phyloP scores from a whole-genome alignment of 2,113 vertebrate species.

The Phalacrocorax pelagicus region DNA sequence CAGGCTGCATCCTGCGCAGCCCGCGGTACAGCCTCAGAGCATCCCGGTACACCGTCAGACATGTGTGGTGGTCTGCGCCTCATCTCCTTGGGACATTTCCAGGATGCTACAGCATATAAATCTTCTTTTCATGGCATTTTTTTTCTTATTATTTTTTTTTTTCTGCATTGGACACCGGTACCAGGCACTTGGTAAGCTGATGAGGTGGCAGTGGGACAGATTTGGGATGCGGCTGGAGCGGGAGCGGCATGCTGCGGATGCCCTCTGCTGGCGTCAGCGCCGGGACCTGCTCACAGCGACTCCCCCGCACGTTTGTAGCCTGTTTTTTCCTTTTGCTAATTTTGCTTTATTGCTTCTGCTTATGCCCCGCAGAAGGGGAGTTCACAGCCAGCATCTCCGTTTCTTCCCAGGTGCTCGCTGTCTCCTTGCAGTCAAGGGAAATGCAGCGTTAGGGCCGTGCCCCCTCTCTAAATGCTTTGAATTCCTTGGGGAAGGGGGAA shows the following conservation, averaged over 20 bases:
- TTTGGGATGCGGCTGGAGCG: not conserved
- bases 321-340: not conserved
- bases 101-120: not conserved
- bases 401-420: rapidly evolving
- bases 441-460: not conserved
- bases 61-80: not conserved
- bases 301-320: not conserved
- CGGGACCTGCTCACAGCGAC: rapidly evolving
- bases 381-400: not conserved
- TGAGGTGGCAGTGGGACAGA: not conserved
- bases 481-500: not conserved
- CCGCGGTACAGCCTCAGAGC: not conserved
- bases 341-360: not conserved
- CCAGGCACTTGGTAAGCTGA: not conserved
- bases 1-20: not conserved
- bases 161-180: rapidly evolving
- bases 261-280: not conserved
- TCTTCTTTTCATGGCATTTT: not conserved
- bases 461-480: rapidly evolving
- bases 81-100: not conserved
- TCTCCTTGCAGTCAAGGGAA: not conserved
- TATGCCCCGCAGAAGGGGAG: not conserved
- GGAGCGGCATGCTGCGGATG: not conserved
- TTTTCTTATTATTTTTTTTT: not conserved
- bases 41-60: not conserved